These are phyloP conservation scores for Hipposideros larvatus DNA, from an alignment of 2,797 vertebrate genomes.

Conservation along the genomic window DNA sequence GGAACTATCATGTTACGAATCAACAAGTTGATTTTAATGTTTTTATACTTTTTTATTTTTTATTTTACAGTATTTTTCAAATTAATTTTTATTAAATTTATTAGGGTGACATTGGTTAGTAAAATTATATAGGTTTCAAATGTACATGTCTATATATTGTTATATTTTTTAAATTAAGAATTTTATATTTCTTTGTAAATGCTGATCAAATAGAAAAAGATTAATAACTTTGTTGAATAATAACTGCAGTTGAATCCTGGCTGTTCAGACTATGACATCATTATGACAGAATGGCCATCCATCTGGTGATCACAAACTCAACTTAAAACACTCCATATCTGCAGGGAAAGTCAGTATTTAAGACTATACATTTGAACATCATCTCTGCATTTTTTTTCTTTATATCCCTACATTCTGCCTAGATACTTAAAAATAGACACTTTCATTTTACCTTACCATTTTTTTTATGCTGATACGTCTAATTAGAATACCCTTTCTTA, in stretches of 20 bases:
- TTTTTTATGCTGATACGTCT: neutral
- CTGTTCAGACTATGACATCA: neutral
- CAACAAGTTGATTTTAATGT: neutral
- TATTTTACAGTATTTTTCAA: no score
- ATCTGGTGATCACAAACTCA: neutral
- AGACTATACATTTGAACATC: neutral
- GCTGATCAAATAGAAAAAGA: neutral
- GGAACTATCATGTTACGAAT: neutral
- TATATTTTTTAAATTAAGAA: neutral
- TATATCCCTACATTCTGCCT: neutral
- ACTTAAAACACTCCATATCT: neutral
- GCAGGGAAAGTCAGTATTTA: neutral
- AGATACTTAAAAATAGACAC: neutral
- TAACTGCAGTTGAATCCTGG: neutral
- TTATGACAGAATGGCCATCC: neutral
- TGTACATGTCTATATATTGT: no score
- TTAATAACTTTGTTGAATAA: neutral
- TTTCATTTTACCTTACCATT: neutral
- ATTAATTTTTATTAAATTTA: no score
- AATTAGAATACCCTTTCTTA: neutral
- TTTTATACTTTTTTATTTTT: conserved; percentile 11
- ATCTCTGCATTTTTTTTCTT: neutral
- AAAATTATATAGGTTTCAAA: no score
- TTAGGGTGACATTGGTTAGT: no score
- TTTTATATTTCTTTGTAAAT: neutral